Evolutionary conservation across 2,888 invertebrate genomes (phyloP), one percentile per base, ranked within the genome.

Genomic region (Mayetiola destructor): DNA sequence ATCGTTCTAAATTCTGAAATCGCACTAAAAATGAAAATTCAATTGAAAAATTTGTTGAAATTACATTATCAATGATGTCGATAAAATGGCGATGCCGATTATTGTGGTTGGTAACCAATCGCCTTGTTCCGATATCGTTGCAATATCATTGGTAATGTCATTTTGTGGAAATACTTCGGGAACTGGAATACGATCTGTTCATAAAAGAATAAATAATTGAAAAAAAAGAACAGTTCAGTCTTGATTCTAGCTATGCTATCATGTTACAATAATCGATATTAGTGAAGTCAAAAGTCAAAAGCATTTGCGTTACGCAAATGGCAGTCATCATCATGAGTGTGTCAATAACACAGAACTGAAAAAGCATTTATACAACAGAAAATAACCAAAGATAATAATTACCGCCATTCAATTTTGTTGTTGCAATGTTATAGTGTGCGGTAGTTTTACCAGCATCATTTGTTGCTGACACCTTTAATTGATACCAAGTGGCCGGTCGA

Each of bases 361-460:
- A n/a, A n/a, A n/a, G n/a, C n/a, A n/a, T n/a, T n/a, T n/a, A n/a
- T n/a, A n/a, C n/a, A n/a, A n/a, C n/a, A n/a, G n/a, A n/a, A n/a
- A n/a, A n/a, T n/a, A n/a, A n/a, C n/a, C n/a, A n/a, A n/a, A n/a
- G n/a, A 12, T 18, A 9, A 18, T 32, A 20, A 30, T 29, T 48
- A 21, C 73, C 73, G 14, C 80, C 80, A 62, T 78, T 77, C 0
- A 77, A 65, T 20, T 74, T 75, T 27, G 74, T 70, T 30, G 80
- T 80, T 48, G 76, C 76, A 64, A 80, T 79, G 65, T 80, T 79
- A 64, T 77, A 80, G 56, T 78, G 76, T 61, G 78, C 79, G 1
- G 77, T 74, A 54, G 78, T 77, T 72, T 76, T 77, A 1, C 79
- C 80, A 6, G 80, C 80, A 65, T 80, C 80, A 65, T 79, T 80